Percentiles rank a stretch among this genome's conserved stretches.
These are phyloP conservation scores for Agrenia bidenticulata DNA, from an alignment of 2,888 invertebrate genomes.

Conservation along the genomic window DNA sequence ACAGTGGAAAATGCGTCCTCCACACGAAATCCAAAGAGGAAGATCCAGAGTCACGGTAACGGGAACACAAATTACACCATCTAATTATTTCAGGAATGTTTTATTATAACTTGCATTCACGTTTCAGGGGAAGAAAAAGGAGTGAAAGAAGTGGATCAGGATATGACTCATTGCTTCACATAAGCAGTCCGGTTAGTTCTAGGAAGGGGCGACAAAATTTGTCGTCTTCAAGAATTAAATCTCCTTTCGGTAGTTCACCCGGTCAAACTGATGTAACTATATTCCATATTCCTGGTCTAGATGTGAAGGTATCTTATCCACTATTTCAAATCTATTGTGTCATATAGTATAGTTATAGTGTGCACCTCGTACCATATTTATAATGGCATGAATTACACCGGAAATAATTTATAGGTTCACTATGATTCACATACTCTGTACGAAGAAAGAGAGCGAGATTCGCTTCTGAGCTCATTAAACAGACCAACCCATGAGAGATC, in stretches of 20 bases:
- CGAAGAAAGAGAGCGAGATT: conserved; percentile 60
- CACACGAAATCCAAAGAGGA: conserved; percentile 83
- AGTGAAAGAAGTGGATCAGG: conserved; percentile 51
- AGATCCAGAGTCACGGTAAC: conserved; percentile 58
- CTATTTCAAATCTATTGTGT: too few relatives aligned
- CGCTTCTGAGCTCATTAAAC: conserved; percentile 40
- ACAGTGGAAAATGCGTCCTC: conserved; percentile 93
- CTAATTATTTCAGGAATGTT: too few relatives aligned
- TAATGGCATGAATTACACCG: too few relatives aligned
- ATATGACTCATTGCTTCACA: conserved; percentile 46
- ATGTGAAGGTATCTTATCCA: conserved; percentile 76
- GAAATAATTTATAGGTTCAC: conserved; percentile 63
- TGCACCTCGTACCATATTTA: too few relatives aligned
- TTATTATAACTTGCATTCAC: too few relatives aligned
- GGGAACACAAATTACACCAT: not conserved
- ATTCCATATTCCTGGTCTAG: conserved; percentile 86
- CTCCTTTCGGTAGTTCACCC: conserved; percentile 45
- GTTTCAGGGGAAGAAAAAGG: conserved; percentile 41
- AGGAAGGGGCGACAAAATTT: conserved; percentile 41
- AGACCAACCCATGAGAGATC: conserved; percentile 44
- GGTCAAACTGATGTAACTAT: conserved; percentile 71
- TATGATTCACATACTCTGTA: conserved; percentile 75
- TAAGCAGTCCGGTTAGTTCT: conserved; percentile 46
- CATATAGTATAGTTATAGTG: too few relatives aligned
- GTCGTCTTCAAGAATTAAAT: conserved; percentile 41